Evolutionary conservation across 2,888 invertebrate species (phyloP).

Genomic region (Serripes groenlandicus): DNA sequence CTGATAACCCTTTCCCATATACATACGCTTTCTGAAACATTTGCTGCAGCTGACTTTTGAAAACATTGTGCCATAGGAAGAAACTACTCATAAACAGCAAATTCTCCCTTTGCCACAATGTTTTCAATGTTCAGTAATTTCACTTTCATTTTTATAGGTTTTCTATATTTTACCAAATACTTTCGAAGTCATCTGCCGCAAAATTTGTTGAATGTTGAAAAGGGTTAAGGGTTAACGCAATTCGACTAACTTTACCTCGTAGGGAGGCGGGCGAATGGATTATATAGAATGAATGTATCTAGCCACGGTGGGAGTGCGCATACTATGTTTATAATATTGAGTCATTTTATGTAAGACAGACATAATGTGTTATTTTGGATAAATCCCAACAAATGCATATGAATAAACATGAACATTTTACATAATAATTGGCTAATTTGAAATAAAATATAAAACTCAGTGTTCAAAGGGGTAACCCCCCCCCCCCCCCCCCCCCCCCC

Average conservation of each 20-base stretch:
- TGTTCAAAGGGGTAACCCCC: no score
- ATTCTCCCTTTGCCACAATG: neutral
- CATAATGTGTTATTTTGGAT: no score
- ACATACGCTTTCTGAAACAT: neutral
- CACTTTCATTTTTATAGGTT: no score
- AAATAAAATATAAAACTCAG: no score
- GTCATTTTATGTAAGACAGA: no score
- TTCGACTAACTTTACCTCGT: neutral
- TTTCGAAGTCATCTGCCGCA: neutral
- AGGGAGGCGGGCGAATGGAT: neutral
- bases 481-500: no score
- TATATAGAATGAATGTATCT: neutral
- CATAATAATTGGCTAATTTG: no score
- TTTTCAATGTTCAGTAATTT: no score
- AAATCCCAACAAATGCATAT: no score
- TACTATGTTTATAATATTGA: no score
- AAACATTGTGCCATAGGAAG: neutral
- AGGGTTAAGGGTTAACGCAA: neutral
- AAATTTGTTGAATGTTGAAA: neutral
- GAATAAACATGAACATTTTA: no score
- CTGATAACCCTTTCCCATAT: neutral
- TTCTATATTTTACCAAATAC: neutral
- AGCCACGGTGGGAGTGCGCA: no score
- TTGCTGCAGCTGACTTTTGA: neutral
- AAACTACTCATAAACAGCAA: neutral